Evolutionary conservation across 2,113 vertebrate species (phyloP).

Genomic region (Sander vitreus): DNA sequence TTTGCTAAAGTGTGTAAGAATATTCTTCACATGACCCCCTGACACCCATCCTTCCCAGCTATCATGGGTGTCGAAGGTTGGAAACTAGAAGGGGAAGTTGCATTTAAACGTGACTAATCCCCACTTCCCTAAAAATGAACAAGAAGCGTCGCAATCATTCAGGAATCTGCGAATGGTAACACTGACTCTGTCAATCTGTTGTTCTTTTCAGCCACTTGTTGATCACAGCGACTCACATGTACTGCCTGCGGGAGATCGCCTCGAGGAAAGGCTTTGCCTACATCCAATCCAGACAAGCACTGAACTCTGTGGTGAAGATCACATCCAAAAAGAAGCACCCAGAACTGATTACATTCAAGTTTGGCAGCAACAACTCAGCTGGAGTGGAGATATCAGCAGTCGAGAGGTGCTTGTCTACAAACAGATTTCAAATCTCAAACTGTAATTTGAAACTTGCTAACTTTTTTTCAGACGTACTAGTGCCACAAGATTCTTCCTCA

Average conservation of each 20-base stretch:
- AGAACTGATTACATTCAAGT: conserved; percentile 98
- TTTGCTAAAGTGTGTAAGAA: not conserved
- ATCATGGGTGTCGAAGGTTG: not conserved
- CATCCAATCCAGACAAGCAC: conserved; percentile 96
- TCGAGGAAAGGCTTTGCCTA: conserved; percentile 95
- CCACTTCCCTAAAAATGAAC: not conserved
- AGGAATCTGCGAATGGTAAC: not conserved
- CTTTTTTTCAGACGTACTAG: too few species aligned
- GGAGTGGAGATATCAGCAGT: conserved; percentile 95
- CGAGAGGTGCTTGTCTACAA: conserved; percentile 87
- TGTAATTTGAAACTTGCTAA: not conserved
- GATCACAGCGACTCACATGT: conserved; percentile 98
- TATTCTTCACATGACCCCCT: not conserved
- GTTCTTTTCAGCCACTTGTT: conserved; percentile 88
- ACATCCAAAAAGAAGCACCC: conserved; percentile 99
- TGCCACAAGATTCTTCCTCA: too few species aligned
- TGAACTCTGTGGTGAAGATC: conserved; percentile 98
- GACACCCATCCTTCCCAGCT: not conserved
- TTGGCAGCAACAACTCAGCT: conserved; percentile 93
- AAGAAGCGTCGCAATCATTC: not conserved
- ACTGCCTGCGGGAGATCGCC: conserved; percentile 96
- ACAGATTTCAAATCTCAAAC: not conserved
- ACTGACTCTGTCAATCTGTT: not conserved
- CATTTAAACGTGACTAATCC: conserved; percentile 8
- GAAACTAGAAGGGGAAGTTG: not conserved